Evolutionary conservation across 2,797 vertebrate species (phyloP).

Genomic region (Odontamblyopus rebecca): DNA sequence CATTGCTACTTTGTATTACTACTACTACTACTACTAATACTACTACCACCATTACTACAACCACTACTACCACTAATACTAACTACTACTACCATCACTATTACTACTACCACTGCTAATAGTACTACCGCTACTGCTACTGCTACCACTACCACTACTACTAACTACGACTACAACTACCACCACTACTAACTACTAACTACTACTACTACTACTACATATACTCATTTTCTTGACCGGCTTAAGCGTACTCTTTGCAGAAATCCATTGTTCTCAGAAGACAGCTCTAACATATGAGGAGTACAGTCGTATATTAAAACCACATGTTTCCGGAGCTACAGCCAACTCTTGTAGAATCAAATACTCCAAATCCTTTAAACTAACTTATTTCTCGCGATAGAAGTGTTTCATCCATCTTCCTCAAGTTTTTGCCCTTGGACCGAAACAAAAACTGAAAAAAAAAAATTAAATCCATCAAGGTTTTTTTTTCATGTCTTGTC

Average conservation of each 20-base stretch:
- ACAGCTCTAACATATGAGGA: constrained; percentile 8
- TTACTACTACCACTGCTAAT: background rate
- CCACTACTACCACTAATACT: background rate
- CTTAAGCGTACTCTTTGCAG: background rate
- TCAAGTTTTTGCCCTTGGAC: constrained; percentile 47
- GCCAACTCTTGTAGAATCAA: constrained; percentile 18
- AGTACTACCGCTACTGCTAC: too few species aligned
- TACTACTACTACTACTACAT: background rate
- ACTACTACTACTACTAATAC: background rate
- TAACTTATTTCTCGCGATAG: constrained; percentile 20
- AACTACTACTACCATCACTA: background rate
- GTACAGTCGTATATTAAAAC: constrained; percentile 17
- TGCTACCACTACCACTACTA: too few species aligned
- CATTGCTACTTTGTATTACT: background rate
- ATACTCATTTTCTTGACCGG: background rate
- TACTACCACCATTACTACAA: background rate
- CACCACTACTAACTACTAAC: background rate
- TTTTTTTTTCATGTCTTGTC: constrained; percentile 12
- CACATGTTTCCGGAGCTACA: constrained; percentile 31
- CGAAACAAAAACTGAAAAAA: constrained; percentile 21
- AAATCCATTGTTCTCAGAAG: constrained; percentile 4
- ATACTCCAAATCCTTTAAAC: constrained; percentile 29
- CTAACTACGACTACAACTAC: background rate
- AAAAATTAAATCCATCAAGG: constrained; percentile 15
- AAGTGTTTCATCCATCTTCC: constrained; percentile 36